phyloP scores from a whole-genome alignment of 2,113 vertebrate species.

The Balaeniceps rex region DNA sequence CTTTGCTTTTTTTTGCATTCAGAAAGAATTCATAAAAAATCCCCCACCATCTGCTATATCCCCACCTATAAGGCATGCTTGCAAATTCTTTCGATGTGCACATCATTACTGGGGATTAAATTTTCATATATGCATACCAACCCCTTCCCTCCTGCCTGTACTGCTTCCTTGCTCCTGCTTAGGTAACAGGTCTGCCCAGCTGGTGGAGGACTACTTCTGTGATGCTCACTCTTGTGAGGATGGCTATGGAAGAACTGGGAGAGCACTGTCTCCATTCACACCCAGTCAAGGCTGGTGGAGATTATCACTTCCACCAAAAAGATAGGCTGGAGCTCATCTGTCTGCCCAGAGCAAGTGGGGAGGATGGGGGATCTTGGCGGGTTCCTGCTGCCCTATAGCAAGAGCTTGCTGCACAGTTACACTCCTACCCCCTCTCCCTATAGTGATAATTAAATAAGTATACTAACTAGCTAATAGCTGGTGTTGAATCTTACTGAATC shows the following conservation, averaged over 20 bases:
- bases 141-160: not conserved
- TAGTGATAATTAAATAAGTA: not conserved
- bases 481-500: not conserved
- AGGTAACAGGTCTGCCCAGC: not conserved
- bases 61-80: not conserved
- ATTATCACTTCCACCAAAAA: not conserved
- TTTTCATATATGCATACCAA: not conserved
- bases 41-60: not conserved
- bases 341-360: not conserved
- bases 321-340: not conserved
- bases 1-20: not conserved
- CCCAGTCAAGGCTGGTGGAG: not conserved
- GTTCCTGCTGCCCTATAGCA: not conserved
- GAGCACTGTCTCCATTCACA: not conserved
- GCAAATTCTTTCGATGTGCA: not conserved
- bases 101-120: not conserved
- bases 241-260: not conserved
- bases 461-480: not conserved
- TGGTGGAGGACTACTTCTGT: not conserved
- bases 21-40: not conserved
- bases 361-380: not conserved
- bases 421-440: not conserved
- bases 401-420: not conserved
- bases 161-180: not conserved
- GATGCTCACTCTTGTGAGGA: not conserved